phyloP scores from a whole-genome alignment of 2,888 invertebrate species.

The Philaethria dido region DNA sequence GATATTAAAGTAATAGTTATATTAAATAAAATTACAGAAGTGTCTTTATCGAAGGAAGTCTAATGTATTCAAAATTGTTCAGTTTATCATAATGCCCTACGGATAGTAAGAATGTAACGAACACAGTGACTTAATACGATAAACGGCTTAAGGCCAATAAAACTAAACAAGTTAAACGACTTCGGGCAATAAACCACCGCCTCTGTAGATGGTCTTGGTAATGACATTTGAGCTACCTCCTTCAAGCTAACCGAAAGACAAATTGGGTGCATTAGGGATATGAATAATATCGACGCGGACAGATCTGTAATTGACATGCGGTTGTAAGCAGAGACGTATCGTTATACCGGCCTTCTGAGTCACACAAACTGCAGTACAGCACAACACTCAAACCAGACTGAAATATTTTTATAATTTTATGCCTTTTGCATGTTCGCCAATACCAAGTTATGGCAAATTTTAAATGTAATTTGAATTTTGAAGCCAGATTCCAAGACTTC shows the following conservation, averaged over 20 bases:
- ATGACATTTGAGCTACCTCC: conserved; percentile 55
- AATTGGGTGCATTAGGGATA: conserved; percentile 49
- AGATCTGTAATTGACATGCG: conserved; percentile 57
- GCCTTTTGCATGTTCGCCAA: conserved; percentile 44
- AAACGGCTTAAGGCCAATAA: conserved; percentile 75
- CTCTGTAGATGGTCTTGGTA: conserved; percentile 57
- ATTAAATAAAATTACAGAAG: conserved; percentile 5
- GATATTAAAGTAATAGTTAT: neutral
- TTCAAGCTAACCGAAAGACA: conserved; percentile 46
- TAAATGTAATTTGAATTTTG: conserved; percentile 50
- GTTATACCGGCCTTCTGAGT: conserved; percentile 29
- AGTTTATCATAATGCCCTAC: conserved; percentile 69
- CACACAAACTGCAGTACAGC: conserved; percentile 26
- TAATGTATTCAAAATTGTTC: conserved; percentile 62
- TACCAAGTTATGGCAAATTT: conserved; percentile 46
- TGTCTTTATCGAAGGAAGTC: conserved; percentile 39
- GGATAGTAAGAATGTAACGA: conserved; percentile 61
- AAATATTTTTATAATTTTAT: conserved; percentile 45
- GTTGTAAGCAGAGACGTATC: conserved; percentile 55
- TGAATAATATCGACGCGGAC: conserved; percentile 48
- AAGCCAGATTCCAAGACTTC: conserved; percentile 41
- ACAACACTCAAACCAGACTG: conserved; percentile 26
- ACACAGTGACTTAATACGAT: conserved; percentile 73
- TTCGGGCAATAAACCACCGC: conserved; percentile 65
- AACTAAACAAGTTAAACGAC: conserved; percentile 78